Base-by-base conservation (phyloP, 2,797 vertebrate species). In the Premnoplex brunnescens region DNA sequence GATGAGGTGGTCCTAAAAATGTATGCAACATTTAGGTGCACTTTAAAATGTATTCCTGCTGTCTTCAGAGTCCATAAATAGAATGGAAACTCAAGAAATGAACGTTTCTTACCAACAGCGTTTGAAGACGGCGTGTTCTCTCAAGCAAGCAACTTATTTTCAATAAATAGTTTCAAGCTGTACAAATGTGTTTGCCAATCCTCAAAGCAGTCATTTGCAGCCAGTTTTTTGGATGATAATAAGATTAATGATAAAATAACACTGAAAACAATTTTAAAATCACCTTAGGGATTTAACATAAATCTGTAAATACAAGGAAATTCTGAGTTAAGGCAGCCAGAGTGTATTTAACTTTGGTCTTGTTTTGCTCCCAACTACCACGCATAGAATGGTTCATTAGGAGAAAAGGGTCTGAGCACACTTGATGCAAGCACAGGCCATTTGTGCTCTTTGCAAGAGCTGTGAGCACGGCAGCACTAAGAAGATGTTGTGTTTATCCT, bases 201-300 rank as follows among this genome's bases (percentile, higher is more conserved):
- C 96, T 96, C 85, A 90, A 67, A 94, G 93, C 85, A 90, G 67
- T 85, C 71, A 72, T 89, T 91, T 96, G 55, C 85, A 91, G 88
- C 48, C 86, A 94, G 75, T n/a, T 88, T 93, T 94, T 82, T 90
- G 91, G 88, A 96, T 89, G 85, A 72, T 95, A 89, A 90, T 88
- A 91, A 88, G 82, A 96, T 92, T 91, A 96, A 92, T 95, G 91
- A 90, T 82, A 93, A 96, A 96, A 93, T 90, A 92, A 96, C 93
- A 68, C 55, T 37, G 63, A 94, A 93, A 91, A 59, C 80, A 91
- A 68, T 86, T 93, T 95, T 63, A 18, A 97, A 96, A 93, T 89
- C 87, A 91, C 87, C 74, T 9, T 54, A 72, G 85, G 71, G 84
- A 88, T 95, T 96, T 92, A 92, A 93, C 58, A 72, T 76, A 92